Evolutionary conservation across 2,797 vertebrate species (phyloP).

Genomic region (Sorex maritimensis): DNA sequence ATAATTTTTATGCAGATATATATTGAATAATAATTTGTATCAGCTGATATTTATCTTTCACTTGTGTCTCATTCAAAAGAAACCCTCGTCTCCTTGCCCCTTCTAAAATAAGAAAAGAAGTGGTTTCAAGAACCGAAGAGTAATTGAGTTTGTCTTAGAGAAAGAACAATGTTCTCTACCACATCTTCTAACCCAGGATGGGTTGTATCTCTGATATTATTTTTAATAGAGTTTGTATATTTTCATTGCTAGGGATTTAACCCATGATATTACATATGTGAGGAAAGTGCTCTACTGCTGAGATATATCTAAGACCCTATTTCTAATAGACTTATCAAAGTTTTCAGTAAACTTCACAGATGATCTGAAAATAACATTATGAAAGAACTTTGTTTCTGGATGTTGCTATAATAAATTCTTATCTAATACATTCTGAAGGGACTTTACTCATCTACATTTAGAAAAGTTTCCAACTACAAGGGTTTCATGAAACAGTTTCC

Average conservation of each 20-base stretch:
- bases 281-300: not conserved
- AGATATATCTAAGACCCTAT: not conserved
- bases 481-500: constrained; percentile 6
- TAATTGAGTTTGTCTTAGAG: not conserved
- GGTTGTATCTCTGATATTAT: not conserved
- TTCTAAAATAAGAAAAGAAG: not conserved
- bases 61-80: not conserved
- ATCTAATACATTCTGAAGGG: constrained; percentile 15
- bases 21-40: not conserved
- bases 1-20: not conserved
- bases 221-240: too few species aligned
- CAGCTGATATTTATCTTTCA: not conserved
- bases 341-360: not conserved
- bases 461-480: constrained; percentile 30
- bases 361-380: constrained; percentile 26
- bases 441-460: constrained; percentile 67
- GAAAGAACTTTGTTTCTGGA: constrained; percentile 36
- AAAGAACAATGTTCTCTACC: not conserved
- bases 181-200: not conserved
- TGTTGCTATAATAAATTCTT: constrained; percentile 27
- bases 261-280: too few species aligned
- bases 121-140: not conserved
- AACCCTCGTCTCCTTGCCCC: not conserved
- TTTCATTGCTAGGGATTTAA: too few species aligned
- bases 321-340: not conserved